Percentiles rank a stretch among this genome's conserved stretches.
phyloP scores from a whole-genome alignment of 92 coral and sea anemone genomes.

The Epizoanthus stellaris region DNA sequence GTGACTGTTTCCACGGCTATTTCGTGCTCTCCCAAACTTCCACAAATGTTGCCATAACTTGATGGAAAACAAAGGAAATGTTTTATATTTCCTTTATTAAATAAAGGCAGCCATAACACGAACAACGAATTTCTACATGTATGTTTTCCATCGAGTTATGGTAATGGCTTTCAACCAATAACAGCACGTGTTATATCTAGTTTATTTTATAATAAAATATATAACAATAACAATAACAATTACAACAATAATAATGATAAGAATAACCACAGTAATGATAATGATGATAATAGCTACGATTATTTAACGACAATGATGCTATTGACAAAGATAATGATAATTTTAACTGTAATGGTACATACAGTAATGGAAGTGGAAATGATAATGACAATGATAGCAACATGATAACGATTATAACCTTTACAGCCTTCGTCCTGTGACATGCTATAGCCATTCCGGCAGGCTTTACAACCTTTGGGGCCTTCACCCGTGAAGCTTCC shows the following conservation, averaged over 20 bases:
- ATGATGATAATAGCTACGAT: background rate
- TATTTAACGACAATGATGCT: background rate
- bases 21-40: no score
- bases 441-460: constrained; percentile 83
- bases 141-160: no score
- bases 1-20: no score
- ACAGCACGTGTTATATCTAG: no score
- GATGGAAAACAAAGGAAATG: no score
- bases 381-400: background rate
- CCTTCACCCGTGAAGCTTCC: constrained; percentile 90
- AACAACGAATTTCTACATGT: no score
- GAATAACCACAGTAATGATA: background rate
- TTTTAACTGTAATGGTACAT: background rate
- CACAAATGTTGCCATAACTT: no score
- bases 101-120: no score
- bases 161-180: no score
- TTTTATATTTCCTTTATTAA: no score
- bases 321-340: background rate
- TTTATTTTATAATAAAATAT: no score
- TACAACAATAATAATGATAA: background rate
- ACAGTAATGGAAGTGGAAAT: background rate
- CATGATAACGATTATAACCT: constrained; percentile 53
- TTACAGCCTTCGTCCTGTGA: constrained; percentile 92
- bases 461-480: constrained; percentile 81
- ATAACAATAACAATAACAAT: background rate